A percentile compares a stretch with the other conserved stretches of the same genome.
phyloP scores from a whole-genome alignment of 1,140 invertebrate genomes.

The Stenopsyche tienmushanensis region DNA sequence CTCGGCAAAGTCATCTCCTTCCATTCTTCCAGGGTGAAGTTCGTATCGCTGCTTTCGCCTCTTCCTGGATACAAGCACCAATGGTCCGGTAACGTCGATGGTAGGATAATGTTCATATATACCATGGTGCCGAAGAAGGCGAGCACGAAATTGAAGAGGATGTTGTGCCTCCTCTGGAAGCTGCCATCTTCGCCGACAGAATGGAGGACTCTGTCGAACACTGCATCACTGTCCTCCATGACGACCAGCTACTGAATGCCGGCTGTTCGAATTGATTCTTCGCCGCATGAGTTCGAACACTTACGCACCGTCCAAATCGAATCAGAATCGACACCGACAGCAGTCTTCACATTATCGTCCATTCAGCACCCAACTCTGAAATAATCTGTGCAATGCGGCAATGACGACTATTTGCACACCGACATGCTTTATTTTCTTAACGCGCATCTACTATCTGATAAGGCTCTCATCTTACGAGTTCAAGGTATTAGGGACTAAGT shows the following conservation, averaged over 20 bases:
- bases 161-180: constrained; percentile 56
- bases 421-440: too few relatives aligned
- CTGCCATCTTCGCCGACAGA: constrained; percentile 55
- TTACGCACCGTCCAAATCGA: too few relatives aligned
- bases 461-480: too few relatives aligned
- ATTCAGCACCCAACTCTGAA: too few relatives aligned
- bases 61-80: constrained; percentile 58
- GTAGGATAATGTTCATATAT: constrained; percentile 56
- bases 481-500: too few relatives aligned
- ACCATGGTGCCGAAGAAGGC: constrained; percentile 48
- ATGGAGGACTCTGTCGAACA: constrained; percentile 55
- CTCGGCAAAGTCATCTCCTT: constrained; percentile 53
- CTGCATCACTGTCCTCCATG: constrained; percentile 46
- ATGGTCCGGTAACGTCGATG: constrained; percentile 56
- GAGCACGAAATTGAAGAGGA: constrained; percentile 51
- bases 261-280: neutral
- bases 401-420: too few relatives aligned
- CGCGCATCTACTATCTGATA: too few relatives aligned
- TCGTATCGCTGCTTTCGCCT: constrained; percentile 46
- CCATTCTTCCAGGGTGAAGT: constrained; percentile 54
- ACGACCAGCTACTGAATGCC: neutral
- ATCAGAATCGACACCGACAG: too few relatives aligned
- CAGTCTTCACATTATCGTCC: too few relatives aligned
- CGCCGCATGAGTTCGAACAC: too few relatives aligned
- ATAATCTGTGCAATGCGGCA: too few relatives aligned